Conservation (phyloP, 2,113 vertebrate genomes). For the Chunga burmeisteri region DNA sequence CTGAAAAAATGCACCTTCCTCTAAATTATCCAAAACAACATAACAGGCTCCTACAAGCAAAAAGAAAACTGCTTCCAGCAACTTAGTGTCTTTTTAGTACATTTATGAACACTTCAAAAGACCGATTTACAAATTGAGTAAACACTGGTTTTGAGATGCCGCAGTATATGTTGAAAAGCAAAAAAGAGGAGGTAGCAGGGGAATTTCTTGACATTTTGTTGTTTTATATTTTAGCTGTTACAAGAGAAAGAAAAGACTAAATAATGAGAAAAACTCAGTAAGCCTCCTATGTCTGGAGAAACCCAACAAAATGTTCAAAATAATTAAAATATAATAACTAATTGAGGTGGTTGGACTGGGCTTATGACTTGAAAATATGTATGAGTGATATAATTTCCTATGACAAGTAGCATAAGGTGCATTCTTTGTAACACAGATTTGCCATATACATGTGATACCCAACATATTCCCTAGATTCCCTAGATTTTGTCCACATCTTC, state of each 20-base stretch:
- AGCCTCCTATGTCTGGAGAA: background rate
- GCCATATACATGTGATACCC: background rate
- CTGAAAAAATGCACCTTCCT: background rate
- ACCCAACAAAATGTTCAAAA: background rate
- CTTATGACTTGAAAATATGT: background rate
- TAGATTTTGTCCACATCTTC: background rate
- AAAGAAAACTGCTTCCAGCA: background rate
- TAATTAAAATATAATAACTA: background rate
- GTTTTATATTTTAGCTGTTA: background rate
- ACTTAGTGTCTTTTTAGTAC: background rate
- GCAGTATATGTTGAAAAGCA: background rate
- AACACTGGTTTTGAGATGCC: background rate
- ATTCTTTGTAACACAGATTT: background rate
- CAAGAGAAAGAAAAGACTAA: background rate
- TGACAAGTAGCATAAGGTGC: background rate
- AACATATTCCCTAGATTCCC: background rate
- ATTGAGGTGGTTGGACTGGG: background rate
- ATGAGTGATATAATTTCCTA: background rate
- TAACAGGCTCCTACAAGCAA: background rate
- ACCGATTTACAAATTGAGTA: constrained; percentile 15
- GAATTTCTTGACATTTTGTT: background rate
- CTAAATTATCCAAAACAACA: background rate
- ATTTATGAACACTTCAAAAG: constrained; percentile 24
- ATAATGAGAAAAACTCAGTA: background rate
- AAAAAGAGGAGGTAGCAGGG: background rate